Evolutionary conservation across 2,797 vertebrate genomes (phyloP).

Genomic region (Scolopax rusticola): DNA sequence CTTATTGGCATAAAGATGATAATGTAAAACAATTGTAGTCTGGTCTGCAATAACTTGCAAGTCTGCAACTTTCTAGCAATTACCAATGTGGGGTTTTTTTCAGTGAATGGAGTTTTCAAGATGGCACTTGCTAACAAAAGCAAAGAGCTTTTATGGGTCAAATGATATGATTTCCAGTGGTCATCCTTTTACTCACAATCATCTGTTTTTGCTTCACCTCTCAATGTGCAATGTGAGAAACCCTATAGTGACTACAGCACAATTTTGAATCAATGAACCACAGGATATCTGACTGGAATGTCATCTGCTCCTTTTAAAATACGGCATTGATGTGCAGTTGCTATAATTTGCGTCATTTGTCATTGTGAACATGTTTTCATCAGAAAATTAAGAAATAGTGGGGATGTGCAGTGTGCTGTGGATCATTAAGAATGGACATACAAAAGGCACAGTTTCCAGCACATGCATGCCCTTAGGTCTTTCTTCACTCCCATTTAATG

Average conservation of each 20-base stretch:
- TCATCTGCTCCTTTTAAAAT: neutral
- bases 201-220: neutral
- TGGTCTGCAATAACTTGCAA: neutral
- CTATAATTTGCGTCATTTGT: neutral
- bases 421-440: neutral
- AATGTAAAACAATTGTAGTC: neutral
- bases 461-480: neutral
- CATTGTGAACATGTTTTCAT: neutral
- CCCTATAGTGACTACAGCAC: neutral
- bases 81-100: accelerated
- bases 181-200: neutral
- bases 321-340: neutral
- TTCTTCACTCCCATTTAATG: neutral
- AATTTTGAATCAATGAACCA: neutral
- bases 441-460: neutral
- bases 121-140: neutral
- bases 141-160: neutral
- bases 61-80: neutral
- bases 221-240: accelerated
- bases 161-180: accelerated
- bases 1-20: neutral
- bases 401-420: neutral
- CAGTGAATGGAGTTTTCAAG: neutral
- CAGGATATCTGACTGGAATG: neutral
- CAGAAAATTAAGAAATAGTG: neutral